Evolutionary conservation across 2,797 vertebrate species (phyloP), one percentile per base, ranked within the genome.

Genomic region (Lithobates pipiens): DNA sequence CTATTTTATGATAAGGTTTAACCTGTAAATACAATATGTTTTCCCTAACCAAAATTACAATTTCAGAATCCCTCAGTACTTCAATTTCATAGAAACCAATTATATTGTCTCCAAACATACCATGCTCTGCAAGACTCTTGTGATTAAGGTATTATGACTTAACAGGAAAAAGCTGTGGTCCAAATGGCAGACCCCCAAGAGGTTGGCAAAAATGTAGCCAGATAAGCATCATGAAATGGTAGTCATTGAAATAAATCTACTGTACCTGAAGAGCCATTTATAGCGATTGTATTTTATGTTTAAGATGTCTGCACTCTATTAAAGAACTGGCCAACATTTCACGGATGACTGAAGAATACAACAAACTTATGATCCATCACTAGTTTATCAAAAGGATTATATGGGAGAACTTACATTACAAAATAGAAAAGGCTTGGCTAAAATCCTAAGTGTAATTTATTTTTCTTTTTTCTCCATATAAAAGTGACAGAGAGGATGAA

Each of bases 261-360:
- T 76, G 61, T 76, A 76, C 65, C 77, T 57, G 84, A 67, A 81
- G 63, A 86, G 85, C 68, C 50, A 50, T 82, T 82, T 73, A 77
- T 77, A 71, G 50, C 36, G 23, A 13, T 9, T 42, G 76, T 63
- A 77, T 86, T 70, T 82, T 61, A 77, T 44, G 29, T 76, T 63
- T 25, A 36, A 42, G 57, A 73, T 67, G 13, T 21, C 44, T 63
- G 63, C 65, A 63, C 21, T n/a, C 10, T n/a, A 67, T 68, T 25
- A 29, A 77, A n/a, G 10, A 61, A 29, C 18, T 36, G 23, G n/a
- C 75, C 74, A 81, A 46, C 10, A 76, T 82, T 76, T 82, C 25
- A 86, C 65, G 82, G 68, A 72, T 23, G 25, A 82, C 70, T 50
- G 78, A 77, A 71, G 25, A 74, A 42, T 68, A 21, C 68, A 77